Evolutionary conservation across 92 coral and sea anemone species (phyloP).

Genomic region (Palythoa grandiflora): DNA sequence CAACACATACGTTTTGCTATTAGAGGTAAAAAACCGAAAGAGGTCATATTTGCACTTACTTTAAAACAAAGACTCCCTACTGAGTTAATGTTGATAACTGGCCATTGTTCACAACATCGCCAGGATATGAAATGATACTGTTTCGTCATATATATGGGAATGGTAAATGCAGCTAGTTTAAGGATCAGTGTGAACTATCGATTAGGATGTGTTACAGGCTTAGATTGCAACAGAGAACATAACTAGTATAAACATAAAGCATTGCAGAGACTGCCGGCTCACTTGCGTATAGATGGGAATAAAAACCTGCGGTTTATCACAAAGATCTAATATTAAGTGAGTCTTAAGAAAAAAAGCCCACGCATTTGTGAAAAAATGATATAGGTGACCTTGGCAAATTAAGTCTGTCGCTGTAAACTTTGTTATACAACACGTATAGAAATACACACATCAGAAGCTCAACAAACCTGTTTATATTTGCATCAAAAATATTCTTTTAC

Average conservation of each 20-base stretch:
- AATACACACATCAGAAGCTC: not conserved
- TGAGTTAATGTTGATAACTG: not conserved
- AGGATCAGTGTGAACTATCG: not conserved
- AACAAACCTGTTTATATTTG: not conserved
- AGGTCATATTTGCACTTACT: not conserved
- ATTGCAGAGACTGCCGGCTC: not conserved
- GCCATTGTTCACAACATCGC: slow-evolving; percentile 1
- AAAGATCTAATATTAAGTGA: not conserved
- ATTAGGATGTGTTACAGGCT: not conserved
- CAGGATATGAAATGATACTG: not conserved
- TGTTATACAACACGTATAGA: not conserved
- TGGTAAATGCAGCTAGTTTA: not conserved
- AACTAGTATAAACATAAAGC: not conserved
- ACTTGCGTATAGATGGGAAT: not conserved
- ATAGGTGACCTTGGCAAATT: not conserved
- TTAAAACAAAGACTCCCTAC: slow-evolving; percentile 22
- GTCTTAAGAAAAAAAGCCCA: not conserved
- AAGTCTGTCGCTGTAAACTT: not conserved
- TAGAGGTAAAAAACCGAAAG: not conserved
- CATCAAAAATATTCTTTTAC: not conserved
- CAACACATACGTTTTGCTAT: not conserved
- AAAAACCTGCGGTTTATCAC: not conserved
- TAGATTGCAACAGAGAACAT: not conserved
- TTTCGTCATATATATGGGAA: not conserved
- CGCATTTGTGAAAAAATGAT: not conserved